Percentiles rank a stretch among this genome's conserved stretches.
phyloP scores from a whole-genome alignment of 2,888 invertebrate species.

The Unio pictorum region DNA sequence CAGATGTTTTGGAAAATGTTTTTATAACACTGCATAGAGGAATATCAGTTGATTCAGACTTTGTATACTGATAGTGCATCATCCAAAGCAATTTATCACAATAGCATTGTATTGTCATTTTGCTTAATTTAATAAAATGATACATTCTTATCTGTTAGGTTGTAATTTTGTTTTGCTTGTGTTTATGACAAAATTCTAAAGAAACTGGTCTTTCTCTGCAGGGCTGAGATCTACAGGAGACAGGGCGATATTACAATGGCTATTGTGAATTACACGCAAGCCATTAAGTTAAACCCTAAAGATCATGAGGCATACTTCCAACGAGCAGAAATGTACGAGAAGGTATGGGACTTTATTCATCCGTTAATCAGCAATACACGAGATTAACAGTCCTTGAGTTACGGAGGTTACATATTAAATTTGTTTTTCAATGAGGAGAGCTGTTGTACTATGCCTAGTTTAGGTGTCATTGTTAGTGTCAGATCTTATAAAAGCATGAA shows the following conservation, averaged over 20 bases:
- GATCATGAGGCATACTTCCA: slow-evolving; percentile 68
- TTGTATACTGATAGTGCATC: too few species aligned
- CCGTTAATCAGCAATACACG: neutral
- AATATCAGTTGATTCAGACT: too few species aligned
- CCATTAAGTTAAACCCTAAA: slow-evolving; percentile 67
- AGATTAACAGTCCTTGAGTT: neutral
- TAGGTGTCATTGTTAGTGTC: too few species aligned
- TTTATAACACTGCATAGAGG: too few species aligned
- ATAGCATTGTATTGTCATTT: neutral
- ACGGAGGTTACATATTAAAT: neutral
- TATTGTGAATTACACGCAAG: slow-evolving; percentile 68
- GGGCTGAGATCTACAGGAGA: slow-evolving; percentile 64
- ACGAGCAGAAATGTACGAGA: slow-evolving; percentile 69
- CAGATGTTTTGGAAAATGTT: too few species aligned
- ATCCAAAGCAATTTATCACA: neutral
- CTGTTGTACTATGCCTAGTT: too few species aligned
- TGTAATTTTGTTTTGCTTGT: too few species aligned
- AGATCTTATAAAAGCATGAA: too few species aligned
- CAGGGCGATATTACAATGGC: slow-evolving; percentile 67
- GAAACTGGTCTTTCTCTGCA: slow-evolving; percentile 16
- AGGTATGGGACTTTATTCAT: slow-evolving; percentile 37
- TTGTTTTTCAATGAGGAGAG: too few species aligned
- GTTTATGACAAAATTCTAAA: too few species aligned
- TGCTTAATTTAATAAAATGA: neutral
- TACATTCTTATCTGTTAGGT: neutral